These are phyloP conservation scores for Parapristionchus giblindavisi DNA, from an alignment of 2,888 invertebrate genomes.

Conservation along the genomic window DNA sequence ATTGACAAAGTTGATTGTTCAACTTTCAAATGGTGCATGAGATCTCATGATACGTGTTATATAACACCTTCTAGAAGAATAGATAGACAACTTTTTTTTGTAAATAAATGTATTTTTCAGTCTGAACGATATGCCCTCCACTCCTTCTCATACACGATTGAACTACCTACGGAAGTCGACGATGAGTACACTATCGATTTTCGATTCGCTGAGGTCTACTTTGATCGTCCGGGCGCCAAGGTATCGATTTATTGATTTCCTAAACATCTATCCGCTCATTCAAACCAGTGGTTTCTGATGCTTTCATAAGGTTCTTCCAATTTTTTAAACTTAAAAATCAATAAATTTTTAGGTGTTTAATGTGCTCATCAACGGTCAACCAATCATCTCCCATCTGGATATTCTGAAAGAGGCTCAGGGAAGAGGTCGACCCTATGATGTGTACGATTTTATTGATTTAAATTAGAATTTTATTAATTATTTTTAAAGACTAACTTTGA, in stretches of 20 bases:
- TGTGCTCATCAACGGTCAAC: slow-evolving; percentile 33
- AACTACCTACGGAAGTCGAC: slow-evolving; percentile 16
- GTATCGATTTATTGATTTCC: neutral
- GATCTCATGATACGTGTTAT: too few species aligned
- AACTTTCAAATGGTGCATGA: too few species aligned
- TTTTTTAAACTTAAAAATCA: neutral
- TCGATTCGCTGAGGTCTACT: slow-evolving; percentile 37
- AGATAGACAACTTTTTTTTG: too few species aligned
- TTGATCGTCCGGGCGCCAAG: slow-evolving; percentile 22
- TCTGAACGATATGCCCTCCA: slow-evolving; percentile 9
- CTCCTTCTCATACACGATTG: slow-evolving; percentile 26
- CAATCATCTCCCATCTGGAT: slow-evolving; percentile 23
- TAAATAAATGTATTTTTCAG: too few species aligned
- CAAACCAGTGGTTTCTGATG: neutral
- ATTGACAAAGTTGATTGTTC: too few species aligned
- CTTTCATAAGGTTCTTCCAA: neutral
- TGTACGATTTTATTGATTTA: too few species aligned
- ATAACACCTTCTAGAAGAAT: too few species aligned
- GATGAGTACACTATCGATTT: slow-evolving; percentile 32
- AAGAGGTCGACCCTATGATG: slow-evolving; percentile 24
- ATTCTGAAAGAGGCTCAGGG: slow-evolving; percentile 25
- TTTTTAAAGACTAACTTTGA: neutral
- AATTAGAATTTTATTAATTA: neutral
- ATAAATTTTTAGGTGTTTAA: slow-evolving; percentile 20
- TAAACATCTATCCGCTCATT: neutral